These are phyloP conservation scores for Coluber constrictor DNA, from an alignment of 2,797 vertebrate species.

Conservation along the genomic window DNA sequence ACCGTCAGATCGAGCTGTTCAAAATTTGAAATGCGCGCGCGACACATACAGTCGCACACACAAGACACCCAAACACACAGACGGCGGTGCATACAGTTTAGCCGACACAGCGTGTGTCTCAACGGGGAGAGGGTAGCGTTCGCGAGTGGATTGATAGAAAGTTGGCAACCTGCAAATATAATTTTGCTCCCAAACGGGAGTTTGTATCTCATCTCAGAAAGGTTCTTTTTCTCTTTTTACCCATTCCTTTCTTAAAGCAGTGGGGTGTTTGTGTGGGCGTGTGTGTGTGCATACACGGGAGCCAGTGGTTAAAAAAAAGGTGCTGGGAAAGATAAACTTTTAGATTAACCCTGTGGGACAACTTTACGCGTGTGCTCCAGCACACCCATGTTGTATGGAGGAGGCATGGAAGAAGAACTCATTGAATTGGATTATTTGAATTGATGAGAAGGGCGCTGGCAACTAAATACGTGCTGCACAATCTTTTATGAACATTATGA, in stretches of 20 bases:
- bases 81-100: neutral
- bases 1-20: neutral
- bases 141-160: neutral
- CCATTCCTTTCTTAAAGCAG: neutral
- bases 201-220: neutral
- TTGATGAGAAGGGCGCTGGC: neutral
- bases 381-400: neutral
- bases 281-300: neutral
- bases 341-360: neutral
- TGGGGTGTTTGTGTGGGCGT: neutral
- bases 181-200: neutral
- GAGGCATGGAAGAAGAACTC: neutral
- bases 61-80: neutral
- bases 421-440: neutral
- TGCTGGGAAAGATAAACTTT: neutral
- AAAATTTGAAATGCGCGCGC: neutral
- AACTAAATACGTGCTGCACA: neutral
- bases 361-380: neutral
- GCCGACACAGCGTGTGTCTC: neutral
- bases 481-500: neutral
- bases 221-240: neutral
- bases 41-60: fast-evolving
- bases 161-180: neutral
- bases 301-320: neutral
- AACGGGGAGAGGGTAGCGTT: neutral